A percentile compares a stretch with the other conserved stretches of the same genome.
Evolutionary conservation across 1,140 invertebrate species (phyloP).

Genomic region (Dryas iulia): DNA sequence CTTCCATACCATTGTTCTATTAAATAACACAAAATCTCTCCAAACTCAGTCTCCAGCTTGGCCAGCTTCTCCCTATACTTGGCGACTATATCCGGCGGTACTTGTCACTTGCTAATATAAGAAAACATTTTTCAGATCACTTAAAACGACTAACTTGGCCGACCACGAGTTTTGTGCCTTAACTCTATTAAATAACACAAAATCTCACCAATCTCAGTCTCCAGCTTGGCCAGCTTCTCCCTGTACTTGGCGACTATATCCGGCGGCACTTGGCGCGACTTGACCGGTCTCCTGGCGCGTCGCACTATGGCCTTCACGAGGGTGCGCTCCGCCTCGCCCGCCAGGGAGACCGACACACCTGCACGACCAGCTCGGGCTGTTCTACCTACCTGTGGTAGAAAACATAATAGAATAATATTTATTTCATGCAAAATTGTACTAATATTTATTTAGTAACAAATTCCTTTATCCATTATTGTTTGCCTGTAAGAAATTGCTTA

Average conservation of each 20-base stretch:
- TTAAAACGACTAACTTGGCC: too few species aligned
- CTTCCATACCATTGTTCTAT: too few species aligned
- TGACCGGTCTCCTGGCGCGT: slow-evolving; percentile 91
- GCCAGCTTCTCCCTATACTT: slow-evolving; percentile 91
- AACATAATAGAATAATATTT: too few species aligned
- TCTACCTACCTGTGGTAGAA: slow-evolving; percentile 93
- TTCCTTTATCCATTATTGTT: too few species aligned
- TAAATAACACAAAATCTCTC: slow-evolving; percentile 47
- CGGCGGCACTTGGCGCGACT: slow-evolving; percentile 91
- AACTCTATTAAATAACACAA: background rate
- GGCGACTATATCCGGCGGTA: slow-evolving; percentile 92
- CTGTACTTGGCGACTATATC: slow-evolving; percentile 95
- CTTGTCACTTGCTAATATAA: too few species aligned
- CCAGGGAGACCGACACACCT: slow-evolving; percentile 95
- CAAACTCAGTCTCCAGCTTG: slow-evolving; percentile 88
- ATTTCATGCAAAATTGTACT: too few species aligned
- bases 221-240: slow-evolving; percentile 85
- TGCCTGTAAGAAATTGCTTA: too few species aligned
- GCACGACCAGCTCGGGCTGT: slow-evolving; percentile 96
- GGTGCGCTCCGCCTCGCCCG: slow-evolving; percentile 94
- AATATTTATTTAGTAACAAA: too few species aligned
- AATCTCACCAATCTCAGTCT: slow-evolving; percentile 85
- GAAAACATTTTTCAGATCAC: too few species aligned
- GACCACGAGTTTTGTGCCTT: too few species aligned
- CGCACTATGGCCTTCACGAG: slow-evolving; percentile 96